These are phyloP conservation scores for Monoplex corrugatus DNA, from an alignment of 2,888 invertebrate species.

Conservation along the genomic window DNA sequence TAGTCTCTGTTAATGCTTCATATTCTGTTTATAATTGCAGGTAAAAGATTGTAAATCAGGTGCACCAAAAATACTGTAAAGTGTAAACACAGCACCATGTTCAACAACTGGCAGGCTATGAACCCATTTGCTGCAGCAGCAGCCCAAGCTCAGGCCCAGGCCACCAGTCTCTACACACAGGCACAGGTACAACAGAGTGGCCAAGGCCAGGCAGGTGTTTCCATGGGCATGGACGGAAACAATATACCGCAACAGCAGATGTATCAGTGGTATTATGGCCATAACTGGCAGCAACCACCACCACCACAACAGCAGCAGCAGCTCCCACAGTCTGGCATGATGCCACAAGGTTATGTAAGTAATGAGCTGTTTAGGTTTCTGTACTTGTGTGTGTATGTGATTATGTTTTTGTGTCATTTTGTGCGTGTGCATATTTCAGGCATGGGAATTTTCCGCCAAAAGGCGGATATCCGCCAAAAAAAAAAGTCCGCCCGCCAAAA, in stretches of 20 bases:
- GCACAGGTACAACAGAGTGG: not conserved
- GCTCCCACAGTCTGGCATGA: slow-evolving; percentile 52
- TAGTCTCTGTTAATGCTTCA: not conserved
- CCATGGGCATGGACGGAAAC: not conserved
- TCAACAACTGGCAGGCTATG: slow-evolving; percentile 39
- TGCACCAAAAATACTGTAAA: not conserved
- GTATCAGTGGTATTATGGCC: slow-evolving; percentile 60
- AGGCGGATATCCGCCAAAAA: no score
- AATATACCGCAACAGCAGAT: slow-evolving; percentile 51
- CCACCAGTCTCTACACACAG: slow-evolving; percentile 10
- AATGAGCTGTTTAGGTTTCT: not conserved
- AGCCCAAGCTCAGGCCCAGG: slow-evolving; percentile 24
- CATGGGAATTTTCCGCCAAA: no score
- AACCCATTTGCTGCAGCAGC: slow-evolving; percentile 14
- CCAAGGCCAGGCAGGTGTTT: slow-evolving; percentile 34
- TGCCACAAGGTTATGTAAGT: slow-evolving; percentile 44
- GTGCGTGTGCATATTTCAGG: no score
- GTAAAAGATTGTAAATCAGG: not conserved
- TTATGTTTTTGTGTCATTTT: no score
- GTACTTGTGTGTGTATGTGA: not conserved
- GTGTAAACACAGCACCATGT: slow-evolving; percentile 17
- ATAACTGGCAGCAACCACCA: slow-evolving; percentile 52
- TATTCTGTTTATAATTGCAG: not conserved
- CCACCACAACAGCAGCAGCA: slow-evolving; percentile 36
- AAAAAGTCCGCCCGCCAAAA: no score